Base-by-base conservation (phyloP, 2,888 invertebrate genomes). In the Tachystola acroxantha region DNA sequence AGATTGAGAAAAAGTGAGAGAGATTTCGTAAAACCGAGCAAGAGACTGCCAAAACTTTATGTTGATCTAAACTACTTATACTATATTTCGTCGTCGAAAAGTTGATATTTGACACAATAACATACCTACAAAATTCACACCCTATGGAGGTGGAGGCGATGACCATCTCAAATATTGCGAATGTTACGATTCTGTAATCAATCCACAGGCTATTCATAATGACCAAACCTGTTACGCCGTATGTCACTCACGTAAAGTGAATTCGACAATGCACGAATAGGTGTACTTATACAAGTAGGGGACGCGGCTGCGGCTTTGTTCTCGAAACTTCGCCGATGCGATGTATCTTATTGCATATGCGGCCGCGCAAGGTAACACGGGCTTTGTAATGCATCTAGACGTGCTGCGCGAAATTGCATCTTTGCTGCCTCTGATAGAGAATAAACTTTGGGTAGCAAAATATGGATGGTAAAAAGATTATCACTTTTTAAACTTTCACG, bases 261-360 rank as follows among this genome's bases (percentile, higher is more conserved):
- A 78, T 79, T 77, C 71, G 72, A 76, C 78, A 77, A 70, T 73
- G 67, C 65, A 58, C 64, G 56, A 73, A 75, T 76, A 76, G 64
- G 64, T 57, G 58, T 71, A 68, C 67, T 64, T 68, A 61, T 63
- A 63, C 49, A 55, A 68, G 71, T 65, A 64, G 58, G 67, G 70
- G 67, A 71, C 62, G 69, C 62, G 66, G 72, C 64, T 73, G 78
- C 53, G 78, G 80, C 77, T 79, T 80, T 80, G 80, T 81, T 78
- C 76, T 61, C 58, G 66, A 69, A 80, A 80, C 76, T 81, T 78
- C 55, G 52, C 48, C 61, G 59, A 68, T 65, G 60, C 68, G 75
- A 73, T 69, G 78, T 78, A 70, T 78, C 75, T 75, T 75, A 78
- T 70, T 76, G 75, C 75, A 72, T 66, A 64, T 66, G 68, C 53